Conservation (phyloP, 2,888 invertebrate species). For the Alloplasta piceator region DNA sequence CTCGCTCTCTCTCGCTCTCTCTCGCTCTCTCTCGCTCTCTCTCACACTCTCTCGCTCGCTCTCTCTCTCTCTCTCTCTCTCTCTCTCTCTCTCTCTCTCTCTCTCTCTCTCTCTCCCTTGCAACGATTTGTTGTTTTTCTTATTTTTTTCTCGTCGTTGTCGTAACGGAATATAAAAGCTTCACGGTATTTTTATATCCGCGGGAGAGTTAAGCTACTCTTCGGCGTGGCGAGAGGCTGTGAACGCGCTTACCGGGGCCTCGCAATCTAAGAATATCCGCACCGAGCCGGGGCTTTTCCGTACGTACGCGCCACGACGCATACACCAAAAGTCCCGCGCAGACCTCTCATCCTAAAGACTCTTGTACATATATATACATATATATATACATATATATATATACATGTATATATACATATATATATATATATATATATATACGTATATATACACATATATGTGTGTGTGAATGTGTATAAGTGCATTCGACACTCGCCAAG, state of each 20-base stretch:
- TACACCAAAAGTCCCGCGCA: slow-evolving; percentile 11
- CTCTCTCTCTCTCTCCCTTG: slow-evolving; percentile 20
- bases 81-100: not conserved
- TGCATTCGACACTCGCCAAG: too few species aligned
- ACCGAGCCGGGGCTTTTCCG: slow-evolving; percentile 76
- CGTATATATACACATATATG: not conserved
- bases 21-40: too few species aligned
- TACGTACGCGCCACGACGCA: slow-evolving; percentile 49
- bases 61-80: too few species aligned
- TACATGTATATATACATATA: not conserved
- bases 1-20: too few species aligned
- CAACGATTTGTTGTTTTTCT: slow-evolving; percentile 23
- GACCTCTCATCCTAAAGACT: not conserved
- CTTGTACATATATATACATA: not conserved
- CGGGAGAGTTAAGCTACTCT: slow-evolving; percentile 67
- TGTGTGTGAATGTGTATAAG: too few species aligned
- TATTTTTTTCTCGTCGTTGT: slow-evolving; percentile 26
- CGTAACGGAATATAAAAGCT: slow-evolving; percentile 75
- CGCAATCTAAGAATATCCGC: slow-evolving; percentile 82
- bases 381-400: not conserved
- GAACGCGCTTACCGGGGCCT: slow-evolving; percentile 75
- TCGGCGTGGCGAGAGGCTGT: slow-evolving; percentile 14
- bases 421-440: not conserved
- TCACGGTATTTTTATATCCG: slow-evolving; percentile 81
- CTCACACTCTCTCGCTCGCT: too few species aligned